phyloP scores from a whole-genome alignment of 2,797 vertebrate species.

The Mycteria americana region DNA sequence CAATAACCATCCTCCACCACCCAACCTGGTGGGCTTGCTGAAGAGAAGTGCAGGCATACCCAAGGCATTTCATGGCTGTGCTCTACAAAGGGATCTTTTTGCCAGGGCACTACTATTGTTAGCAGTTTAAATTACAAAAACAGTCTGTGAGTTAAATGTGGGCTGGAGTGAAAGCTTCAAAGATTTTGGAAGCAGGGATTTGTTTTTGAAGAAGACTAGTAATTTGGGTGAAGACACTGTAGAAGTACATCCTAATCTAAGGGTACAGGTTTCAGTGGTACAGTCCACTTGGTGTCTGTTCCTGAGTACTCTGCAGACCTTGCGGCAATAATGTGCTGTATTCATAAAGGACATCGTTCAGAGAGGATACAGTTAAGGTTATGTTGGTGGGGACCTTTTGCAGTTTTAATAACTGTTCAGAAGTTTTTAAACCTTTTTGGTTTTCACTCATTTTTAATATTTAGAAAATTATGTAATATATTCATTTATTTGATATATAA shows the following conservation, averaged over 20 bases:
- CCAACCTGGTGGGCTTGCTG: neutral
- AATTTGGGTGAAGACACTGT: neutral
- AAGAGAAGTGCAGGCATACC: neutral
- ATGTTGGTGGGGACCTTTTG: neutral
- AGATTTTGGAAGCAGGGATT: neutral
- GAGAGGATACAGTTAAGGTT: neutral
- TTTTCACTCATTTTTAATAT: neutral
- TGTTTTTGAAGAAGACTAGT: neutral
- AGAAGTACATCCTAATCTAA: neutral
- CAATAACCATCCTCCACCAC: rapidly evolving
- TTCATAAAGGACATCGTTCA: neutral
- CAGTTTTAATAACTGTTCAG: neutral
- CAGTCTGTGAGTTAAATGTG: neutral
- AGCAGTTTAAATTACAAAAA: neutral
- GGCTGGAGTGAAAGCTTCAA: neutral
- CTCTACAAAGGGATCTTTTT: neutral
- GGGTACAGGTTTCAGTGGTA: neutral
- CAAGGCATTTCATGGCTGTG: neutral
- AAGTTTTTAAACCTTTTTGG: neutral
- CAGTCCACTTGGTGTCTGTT: neutral
- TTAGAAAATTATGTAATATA: neutral
- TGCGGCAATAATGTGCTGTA: neutral
- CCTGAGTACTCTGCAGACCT: neutral
- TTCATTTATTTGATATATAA: neutral
- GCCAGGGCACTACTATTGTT: neutral